Evolutionary conservation across 2,797 vertebrate species (phyloP), one percentile per base, ranked within the genome.

Genomic region (Neomorphus geoffroyi): DNA sequence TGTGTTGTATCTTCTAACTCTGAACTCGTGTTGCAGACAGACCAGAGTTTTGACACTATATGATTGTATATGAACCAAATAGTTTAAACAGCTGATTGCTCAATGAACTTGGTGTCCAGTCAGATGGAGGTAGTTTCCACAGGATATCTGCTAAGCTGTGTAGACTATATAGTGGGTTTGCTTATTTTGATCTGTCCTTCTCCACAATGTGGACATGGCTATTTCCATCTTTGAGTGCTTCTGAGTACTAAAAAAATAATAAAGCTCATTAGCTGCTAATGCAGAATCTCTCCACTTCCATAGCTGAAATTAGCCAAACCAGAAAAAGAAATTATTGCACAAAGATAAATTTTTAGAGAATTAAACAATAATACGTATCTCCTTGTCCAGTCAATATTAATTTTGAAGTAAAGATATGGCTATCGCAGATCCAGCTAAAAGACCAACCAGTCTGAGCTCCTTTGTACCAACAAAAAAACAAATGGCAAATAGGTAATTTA

Each of bases 301-400:
- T 61, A 48, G n/a, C 33, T 87, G 17, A 93, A 86, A 92, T 57
- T 57, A 92, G 6, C 7, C 28, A 87, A 53, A 27, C 6, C 3
- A 75, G 41, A 84, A 93, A 80, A 77, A 90, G 3, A 84, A 89
- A 66, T 69, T 79, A 43, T 89, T 30, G 8, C 4, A 79, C 33
- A 81, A 93, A 86, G 69, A 88, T 3, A 79, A 89, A 62, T 69
- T 81, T 33, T 89, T 82, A 75, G 14, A 70, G 48, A 93, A 91
- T 82, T 85, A 53, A 18, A 86, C 30, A 83, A 81, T 72, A 88
- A 92, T 83, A 93, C 41, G 75, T 64, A 43, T 61, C 21, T 86
- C 19, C 23, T 81, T 57, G 81, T 15, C 33, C 27, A 86, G 56
- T 72, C 62, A 86, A 72, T 79, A 86, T 41, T 74, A 74, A 62